Evolutionary conservation across 2,113 vertebrate species (phyloP).

Genomic region (Phaethon lepturus): DNA sequence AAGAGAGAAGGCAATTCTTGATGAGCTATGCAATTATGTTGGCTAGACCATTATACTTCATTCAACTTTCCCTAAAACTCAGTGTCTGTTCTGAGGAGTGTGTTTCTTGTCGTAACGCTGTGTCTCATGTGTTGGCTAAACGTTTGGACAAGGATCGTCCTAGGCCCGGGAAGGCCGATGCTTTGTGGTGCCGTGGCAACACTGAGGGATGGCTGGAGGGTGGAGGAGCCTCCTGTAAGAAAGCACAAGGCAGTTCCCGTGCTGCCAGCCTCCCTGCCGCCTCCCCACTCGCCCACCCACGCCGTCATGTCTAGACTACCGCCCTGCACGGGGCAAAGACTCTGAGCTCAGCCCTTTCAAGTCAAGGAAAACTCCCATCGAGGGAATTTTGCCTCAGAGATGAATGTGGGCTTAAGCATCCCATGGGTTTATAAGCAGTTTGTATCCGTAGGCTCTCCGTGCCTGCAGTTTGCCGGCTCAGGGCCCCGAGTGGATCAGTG

Average conservation of each 20-base stretch:
- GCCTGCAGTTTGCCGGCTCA: neutral
- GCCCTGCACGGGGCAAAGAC: neutral
- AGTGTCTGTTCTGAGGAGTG: rapidly evolving
- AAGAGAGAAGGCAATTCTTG: neutral
- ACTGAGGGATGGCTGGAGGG: rapidly evolving
- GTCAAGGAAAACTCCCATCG: rapidly evolving
- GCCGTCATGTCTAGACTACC: neutral
- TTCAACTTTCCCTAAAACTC: neutral
- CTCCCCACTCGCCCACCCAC: rapidly evolving
- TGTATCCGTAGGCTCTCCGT: neutral
- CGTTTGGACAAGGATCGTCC: rapidly evolving
- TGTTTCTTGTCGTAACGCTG: neutral
- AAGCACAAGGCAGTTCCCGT: neutral
- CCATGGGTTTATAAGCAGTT: neutral
- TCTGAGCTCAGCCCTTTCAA: neutral
- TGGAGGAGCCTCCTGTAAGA: neutral
- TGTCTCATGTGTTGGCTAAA: neutral
- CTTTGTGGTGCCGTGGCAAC: rapidly evolving
- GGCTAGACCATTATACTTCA: neutral
- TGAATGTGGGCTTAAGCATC: neutral
- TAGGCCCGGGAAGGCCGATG: rapidly evolving
- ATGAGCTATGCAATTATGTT: neutral
- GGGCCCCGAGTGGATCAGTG: rapidly evolving
- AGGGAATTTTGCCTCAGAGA: neutral
- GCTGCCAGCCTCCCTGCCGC: neutral